phyloP scores from a whole-genome alignment of 2,888 invertebrate genomes.

The Polydrusus tereticollis region DNA sequence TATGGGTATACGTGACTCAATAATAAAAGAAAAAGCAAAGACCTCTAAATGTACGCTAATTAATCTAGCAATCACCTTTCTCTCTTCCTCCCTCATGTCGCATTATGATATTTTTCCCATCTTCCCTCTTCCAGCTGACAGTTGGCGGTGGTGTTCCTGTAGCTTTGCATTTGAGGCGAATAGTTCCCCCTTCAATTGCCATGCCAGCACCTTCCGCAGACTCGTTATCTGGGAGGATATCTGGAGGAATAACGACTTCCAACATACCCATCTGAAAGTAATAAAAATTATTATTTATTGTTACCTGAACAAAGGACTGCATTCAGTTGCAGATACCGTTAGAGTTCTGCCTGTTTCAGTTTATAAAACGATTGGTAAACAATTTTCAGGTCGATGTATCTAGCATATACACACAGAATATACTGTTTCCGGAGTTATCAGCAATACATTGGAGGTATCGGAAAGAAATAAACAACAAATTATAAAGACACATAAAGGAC shows the following conservation, averaged over 20 bases:
- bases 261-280: conserved; percentile 83
- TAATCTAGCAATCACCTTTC: conserved; percentile 69
- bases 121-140: conserved; percentile 85
- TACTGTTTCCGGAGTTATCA: too few relatives aligned
- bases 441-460: too few relatives aligned
- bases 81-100: conserved; percentile 80
- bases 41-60: not conserved
- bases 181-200: conserved; percentile 84
- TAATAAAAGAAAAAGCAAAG: too few relatives aligned
- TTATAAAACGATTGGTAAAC: too few relatives aligned
- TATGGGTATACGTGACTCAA: too few relatives aligned
- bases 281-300: not conserved
- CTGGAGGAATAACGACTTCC: conserved; percentile 89
- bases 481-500: too few relatives aligned
- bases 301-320: not conserved
- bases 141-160: conserved; percentile 86
- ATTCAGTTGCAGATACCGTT: too few relatives aligned
- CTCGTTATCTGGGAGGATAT: conserved; percentile 84
- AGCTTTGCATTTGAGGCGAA: conserved; percentile 82
- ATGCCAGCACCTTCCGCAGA: conserved; percentile 78
- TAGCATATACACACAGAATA: too few relatives aligned
- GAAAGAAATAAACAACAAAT: too few relatives aligned
- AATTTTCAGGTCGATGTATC: too few relatives aligned
- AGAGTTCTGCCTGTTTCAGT: too few relatives aligned
- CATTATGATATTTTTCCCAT: conserved; percentile 81